These are phyloP conservation scores for Pipistrellus pygmaeus DNA, from an alignment of 2,797 vertebrate genomes.

Conservation along the genomic window DNA sequence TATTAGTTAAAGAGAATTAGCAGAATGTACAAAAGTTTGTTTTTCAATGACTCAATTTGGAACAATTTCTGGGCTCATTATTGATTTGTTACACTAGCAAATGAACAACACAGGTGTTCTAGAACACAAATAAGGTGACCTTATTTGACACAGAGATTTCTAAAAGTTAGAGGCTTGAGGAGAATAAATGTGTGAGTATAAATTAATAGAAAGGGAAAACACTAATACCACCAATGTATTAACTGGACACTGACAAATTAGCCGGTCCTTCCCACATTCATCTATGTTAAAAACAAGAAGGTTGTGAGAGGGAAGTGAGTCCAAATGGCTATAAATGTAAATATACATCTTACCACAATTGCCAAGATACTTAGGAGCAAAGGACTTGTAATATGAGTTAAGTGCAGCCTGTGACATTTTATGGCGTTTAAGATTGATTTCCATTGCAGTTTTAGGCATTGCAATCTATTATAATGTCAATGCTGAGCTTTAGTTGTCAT, in stretches of 20 bases:
- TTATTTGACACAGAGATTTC: background rate
- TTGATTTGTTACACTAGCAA: background rate
- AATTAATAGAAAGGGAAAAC: background rate
- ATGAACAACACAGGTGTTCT: background rate
- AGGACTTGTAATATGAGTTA: constrained; percentile 63
- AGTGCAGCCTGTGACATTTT: constrained; percentile 54
- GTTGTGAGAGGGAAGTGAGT: background rate
- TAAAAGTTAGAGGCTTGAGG: background rate
- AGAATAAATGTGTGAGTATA: background rate
- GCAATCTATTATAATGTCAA: constrained; percentile 86
- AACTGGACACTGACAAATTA: constrained; percentile 76
- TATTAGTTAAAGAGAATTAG: background rate
- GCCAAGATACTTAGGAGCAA: constrained; percentile 67
- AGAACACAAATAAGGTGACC: background rate
- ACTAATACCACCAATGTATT: background rate
- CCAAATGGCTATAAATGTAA: constrained; percentile 17
- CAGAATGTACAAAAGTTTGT: background rate
- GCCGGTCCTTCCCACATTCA: background rate
- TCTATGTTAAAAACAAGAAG: constrained; percentile 66
- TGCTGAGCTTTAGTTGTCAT: constrained; percentile 91
- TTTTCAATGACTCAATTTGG: background rate
- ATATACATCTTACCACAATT: constrained; percentile 60
- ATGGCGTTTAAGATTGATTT: constrained; percentile 58
- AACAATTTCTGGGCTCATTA: background rate
- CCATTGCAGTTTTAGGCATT: constrained; percentile 74